Conservation (phyloP, 1,140 invertebrate species). For the Teleopsis dalmanni region DNA sequence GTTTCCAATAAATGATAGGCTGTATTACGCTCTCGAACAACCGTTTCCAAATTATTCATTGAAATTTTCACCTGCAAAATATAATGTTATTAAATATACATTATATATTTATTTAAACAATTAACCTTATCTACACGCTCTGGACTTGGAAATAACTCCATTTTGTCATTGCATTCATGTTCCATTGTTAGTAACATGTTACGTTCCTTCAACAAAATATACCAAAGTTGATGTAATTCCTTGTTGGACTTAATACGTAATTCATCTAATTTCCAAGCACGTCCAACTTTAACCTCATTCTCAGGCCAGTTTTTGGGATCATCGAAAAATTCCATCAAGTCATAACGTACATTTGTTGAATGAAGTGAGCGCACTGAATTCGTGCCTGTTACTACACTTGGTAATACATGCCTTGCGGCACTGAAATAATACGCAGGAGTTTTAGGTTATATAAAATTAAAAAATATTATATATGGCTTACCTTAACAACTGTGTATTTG, state of each 20-base stretch:
- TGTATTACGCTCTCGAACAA: conserved; percentile 85
- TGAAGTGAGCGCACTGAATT: conserved; percentile 14
- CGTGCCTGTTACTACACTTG: neutral
- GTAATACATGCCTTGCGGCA: neutral
- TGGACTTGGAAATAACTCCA: conserved; percentile 80
- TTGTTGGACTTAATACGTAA: conserved; percentile 89
- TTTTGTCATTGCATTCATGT: conserved; percentile 63
- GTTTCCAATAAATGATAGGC: conserved; percentile 89
- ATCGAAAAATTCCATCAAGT: conserved; percentile 91
- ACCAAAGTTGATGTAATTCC: conserved; percentile 98
- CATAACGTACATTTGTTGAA: conserved; percentile 22
- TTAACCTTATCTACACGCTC: conserved; percentile 91
- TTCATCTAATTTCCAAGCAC: conserved; percentile 86
- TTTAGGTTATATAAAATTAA: conserved; percentile 3
- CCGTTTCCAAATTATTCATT: conserved; percentile 89
- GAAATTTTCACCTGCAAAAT: conserved; percentile 62
- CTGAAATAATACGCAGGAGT: neutral
- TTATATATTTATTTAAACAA: conserved; percentile 3
- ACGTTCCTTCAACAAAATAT: conserved; percentile 86
- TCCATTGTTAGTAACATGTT: conserved; percentile 98
- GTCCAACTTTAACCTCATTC: conserved; percentile 69
- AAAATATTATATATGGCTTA: neutral
- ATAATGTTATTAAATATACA: neutral
- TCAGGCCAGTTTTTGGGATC: conserved; percentile 76
- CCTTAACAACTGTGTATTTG: neutral